phyloP scores from a whole-genome alignment of 2,113 vertebrate genomes.

The Spea bombifrons region DNA sequence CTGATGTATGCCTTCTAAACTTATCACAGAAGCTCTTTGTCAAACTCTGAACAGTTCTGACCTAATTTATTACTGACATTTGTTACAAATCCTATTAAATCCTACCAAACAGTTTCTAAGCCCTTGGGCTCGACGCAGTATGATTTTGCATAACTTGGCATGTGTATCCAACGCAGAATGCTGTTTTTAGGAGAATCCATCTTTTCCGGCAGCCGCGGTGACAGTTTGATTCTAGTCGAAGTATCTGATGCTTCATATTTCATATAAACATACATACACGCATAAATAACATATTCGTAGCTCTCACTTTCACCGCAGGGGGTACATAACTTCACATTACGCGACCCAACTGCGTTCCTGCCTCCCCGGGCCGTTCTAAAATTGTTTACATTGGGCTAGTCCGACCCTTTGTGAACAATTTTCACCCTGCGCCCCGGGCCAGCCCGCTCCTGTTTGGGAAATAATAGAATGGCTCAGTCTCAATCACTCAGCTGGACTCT shows the following conservation, averaged over 20 bases:
- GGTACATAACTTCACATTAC: too few relatives aligned
- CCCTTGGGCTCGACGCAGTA: background rate
- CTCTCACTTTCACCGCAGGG: too few relatives aligned
- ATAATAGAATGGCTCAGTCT: too few relatives aligned
- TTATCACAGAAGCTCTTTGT: background rate
- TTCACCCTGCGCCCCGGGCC: too few relatives aligned
- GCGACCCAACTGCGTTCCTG: too few relatives aligned
- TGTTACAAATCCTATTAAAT: conserved; percentile 37
- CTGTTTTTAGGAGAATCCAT: background rate
- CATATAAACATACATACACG: too few relatives aligned
- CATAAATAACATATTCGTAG: too few relatives aligned
- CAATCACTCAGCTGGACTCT: too few relatives aligned
- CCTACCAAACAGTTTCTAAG: background rate
- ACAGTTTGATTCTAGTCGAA: background rate
- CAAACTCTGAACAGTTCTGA: background rate
- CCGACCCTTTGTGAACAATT: too few relatives aligned
- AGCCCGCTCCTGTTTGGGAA: too few relatives aligned
- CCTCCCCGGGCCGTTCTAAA: too few relatives aligned
- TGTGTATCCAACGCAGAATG: background rate
- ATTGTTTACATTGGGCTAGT: too few relatives aligned
- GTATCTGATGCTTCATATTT: background rate
- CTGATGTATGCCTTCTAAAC: background rate
- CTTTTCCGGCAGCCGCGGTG: background rate
- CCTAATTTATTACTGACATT: conserved; percentile 26
- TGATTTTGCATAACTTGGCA: background rate